Base-by-base conservation (phyloP, 1,140 invertebrate genomes). In the Platyscapa corneri region DNA sequence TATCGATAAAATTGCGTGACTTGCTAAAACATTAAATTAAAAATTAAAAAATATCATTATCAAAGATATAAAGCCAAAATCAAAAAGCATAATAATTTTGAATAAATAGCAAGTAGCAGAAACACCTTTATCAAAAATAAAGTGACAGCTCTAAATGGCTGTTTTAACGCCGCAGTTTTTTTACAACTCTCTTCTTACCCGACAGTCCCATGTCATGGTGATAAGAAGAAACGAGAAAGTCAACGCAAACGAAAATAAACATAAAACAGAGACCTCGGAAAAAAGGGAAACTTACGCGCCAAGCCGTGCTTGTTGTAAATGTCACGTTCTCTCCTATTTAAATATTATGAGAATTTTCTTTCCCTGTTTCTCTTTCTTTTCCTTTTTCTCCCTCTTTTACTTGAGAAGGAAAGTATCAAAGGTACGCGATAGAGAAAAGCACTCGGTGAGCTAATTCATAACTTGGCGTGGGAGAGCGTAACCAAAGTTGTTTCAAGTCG, bases 361-460 rank as follows among this genome's bases (percentile, higher is more conserved):
- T 77, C 14, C 32, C 34, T 20, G 5, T 3, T 6, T 72, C 20
- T 64, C 42, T n/a, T 23, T 56, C 39, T 23, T n/a, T 81, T 12
- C 56, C 39, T 70, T 81, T 81, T 81, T 60, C 30, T 39, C 30
- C 18, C 27, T 8, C 39, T 16, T 81, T 81, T 30, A 67, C 34
- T 80, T 12, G 67, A n/a, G 39, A 37, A 64, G 78, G 32, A 30
- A 65, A 64, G 37, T 37, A 56, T 39, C 42, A 39, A 67, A 46
- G 70, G 72, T 37, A 23, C 42, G 70, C 67, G 77, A 81, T 85
- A 85, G 70, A 64, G 84, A 85, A 81, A 81, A 85, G 78, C 84
- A 81, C 84, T 81, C 77, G 78, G 37, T 67, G 60, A 82, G 84
- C 79, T 85, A 85, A 85, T 85, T 85, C 84, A 85, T 82, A 82